Evolutionary conservation across 2,113 vertebrate species (phyloP).

Genomic region (Psittacula cyanocephala): DNA sequence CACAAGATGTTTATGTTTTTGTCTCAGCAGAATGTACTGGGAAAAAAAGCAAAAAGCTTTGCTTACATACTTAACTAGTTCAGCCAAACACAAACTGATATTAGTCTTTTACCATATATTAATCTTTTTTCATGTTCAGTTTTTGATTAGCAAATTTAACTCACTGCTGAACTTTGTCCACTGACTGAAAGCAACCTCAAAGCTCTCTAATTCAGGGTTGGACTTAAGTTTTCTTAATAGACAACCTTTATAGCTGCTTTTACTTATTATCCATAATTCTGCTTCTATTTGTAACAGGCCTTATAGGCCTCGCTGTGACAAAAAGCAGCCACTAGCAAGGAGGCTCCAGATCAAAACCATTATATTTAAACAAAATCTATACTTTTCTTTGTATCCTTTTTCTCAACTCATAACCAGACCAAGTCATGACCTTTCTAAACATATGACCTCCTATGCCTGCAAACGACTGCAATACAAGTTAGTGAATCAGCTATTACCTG

Average conservation of each 20-base stretch:
- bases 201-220: not conserved
- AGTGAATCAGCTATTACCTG: conserved; percentile 69
- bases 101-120: not conserved
- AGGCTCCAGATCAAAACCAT: not conserved
- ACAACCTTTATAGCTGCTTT: not conserved
- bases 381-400: not conserved
- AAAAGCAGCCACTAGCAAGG: not conserved
- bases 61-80: not conserved
- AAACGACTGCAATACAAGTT: not conserved
- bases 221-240: not conserved
- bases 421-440: not conserved
- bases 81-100: not conserved
- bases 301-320: not conserved
- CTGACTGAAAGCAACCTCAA: not conserved
- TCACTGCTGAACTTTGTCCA: not conserved
- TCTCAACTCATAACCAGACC: not conserved
- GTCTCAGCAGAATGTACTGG: not conserved
- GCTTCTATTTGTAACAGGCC: not conserved
- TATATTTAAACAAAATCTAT: not conserved
- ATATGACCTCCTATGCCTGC: not conserved
- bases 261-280: not conserved
- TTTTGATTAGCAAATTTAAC: not conserved
- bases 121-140: not conserved
- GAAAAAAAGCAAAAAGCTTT: not conserved
- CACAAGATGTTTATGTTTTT: not conserved